Evolutionary conservation across 2,888 invertebrate species (phyloP), one percentile per base, ranked within the genome.

Genomic region (Aphodius granarius): DNA sequence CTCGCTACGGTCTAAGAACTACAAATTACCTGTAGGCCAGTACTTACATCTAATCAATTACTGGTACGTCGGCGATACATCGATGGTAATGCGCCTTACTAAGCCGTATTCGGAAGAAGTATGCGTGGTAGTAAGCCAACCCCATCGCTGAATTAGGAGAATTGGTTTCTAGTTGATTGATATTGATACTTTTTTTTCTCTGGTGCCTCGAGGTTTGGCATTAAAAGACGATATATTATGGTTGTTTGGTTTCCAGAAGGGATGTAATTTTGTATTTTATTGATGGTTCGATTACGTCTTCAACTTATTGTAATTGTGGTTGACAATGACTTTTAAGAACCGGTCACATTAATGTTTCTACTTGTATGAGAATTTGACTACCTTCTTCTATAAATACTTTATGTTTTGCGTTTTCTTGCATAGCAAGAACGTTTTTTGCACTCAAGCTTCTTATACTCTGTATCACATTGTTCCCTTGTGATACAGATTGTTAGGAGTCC

Each of bases 21-120:
- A 76, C 76, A 76, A 76, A 76, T 76, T 76, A 76, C 73, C 23
- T 63, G 64, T 20, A 22, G 71, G 64, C 71, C 22, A 43, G 73
- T 73, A 73, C 73, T 76, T 73, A 73, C 65, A 73, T 72, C 70
- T 62, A 76, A 76, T 76, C 76, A 76, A 76, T 76, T 76, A 73
- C 71, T 62, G 66, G 62, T 70, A 64, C 71, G 71, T 72, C 71
- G 16, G 71, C 62, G 65, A 72, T 71, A 75, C 66, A 63, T 75
- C 72, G 66, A 75, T 75, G 71, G 17, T n/a, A 70, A 74, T 70
- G 63, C 43, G 13, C 43, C 1, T 9, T 43, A 43, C 43, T 43
- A 43, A 13, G 43, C 6, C 43, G 43, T 13, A 43, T 43, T 43
- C 43, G 43, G 13, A 43, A 43, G 43, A 43, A 43, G 43, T 43